Evolutionary conservation across 2,113 vertebrate species (phyloP).

Genomic region (Caloenas nicobarica): DNA sequence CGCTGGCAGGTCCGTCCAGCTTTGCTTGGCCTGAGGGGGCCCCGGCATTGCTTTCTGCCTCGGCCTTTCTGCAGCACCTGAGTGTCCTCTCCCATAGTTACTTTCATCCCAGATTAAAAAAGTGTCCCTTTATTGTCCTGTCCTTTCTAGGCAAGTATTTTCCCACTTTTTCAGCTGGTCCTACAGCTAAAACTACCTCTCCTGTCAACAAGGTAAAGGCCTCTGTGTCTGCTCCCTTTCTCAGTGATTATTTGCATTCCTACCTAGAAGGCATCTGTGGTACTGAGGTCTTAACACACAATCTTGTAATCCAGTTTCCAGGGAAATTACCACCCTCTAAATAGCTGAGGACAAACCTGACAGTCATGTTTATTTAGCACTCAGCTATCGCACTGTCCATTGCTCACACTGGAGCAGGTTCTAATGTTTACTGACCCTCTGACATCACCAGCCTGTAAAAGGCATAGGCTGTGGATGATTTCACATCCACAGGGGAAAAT

Average conservation of each 20-base stretch:
- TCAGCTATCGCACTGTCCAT: not conserved
- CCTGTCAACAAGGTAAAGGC: not conserved
- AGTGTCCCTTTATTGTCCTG: not conserved
- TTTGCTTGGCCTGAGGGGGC: not conserved
- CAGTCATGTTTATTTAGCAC: not conserved
- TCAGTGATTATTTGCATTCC: not conserved
- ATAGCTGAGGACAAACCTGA: not conserved
- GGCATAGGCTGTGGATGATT: not conserved
- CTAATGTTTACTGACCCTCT: not conserved
- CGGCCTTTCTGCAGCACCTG: not conserved
- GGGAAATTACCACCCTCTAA: not conserved
- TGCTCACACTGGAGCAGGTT: not conserved
- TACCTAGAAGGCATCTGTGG: not conserved
- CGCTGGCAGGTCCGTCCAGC: not conserved
- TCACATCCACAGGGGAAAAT: not conserved
- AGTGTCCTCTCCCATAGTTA: not conserved
- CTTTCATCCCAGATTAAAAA: not conserved
- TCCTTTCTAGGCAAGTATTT: not conserved
- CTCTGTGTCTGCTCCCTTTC: not conserved
- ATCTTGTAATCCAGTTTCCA: not conserved
- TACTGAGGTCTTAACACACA: not conserved
- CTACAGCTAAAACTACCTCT: not conserved
- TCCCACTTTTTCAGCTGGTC: not conserved
- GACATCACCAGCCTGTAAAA: not conserved
- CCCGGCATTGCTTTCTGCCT: not conserved